Evolutionary conservation across 2,113 vertebrate genomes (phyloP), one percentile per base, ranked within the genome.

Genomic region (Hoplias malabaricus): DNA sequence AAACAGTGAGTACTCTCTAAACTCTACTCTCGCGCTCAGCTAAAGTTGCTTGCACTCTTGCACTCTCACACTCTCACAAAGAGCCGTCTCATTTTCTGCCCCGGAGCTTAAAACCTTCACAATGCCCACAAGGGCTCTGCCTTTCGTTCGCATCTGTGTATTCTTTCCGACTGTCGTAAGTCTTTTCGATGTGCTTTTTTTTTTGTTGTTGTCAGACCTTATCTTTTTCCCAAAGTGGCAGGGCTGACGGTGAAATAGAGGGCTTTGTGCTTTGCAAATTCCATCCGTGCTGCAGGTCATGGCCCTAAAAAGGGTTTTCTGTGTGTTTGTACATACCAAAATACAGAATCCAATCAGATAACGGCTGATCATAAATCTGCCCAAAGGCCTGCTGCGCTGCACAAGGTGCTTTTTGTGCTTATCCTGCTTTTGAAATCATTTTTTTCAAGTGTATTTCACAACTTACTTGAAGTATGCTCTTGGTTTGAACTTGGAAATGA

Each of bases 251-350:
- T 88, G 87, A 93, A 93, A 91, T n/a, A 88, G 88, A 74, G 31
- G 87, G 92, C 93, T 96, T 95, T 94, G 92, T 94, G 92, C 87
- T 86, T 84, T 63, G 78, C 90, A 89, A 91, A 93, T 94, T 92
- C 89, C 90, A 88, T 70, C 90, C 73, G 77, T 91, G 88, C 86
- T 82, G 78, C 56, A 84, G 85, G 86, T 85, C 84, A 89, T 75
- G 88, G 88, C 90, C 86, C 77, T 80, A 56, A 43, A 12, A 75
- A 83, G 75, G 57, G 50, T 46, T 69, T n/a, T 50, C 48, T 73
- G 23, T 84, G 73, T 67, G 62, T 79, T 69, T 67, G 48, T 69
- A 65, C 65, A 77, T 54, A 75, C 40, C 61, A 34, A 78, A 78
- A 80, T 73, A 33, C 59, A 53, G 73, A 78, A 63, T 69, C 54